phyloP scores from a whole-genome alignment of 2,888 invertebrate genomes.

The Hydropsyche betteni region DNA sequence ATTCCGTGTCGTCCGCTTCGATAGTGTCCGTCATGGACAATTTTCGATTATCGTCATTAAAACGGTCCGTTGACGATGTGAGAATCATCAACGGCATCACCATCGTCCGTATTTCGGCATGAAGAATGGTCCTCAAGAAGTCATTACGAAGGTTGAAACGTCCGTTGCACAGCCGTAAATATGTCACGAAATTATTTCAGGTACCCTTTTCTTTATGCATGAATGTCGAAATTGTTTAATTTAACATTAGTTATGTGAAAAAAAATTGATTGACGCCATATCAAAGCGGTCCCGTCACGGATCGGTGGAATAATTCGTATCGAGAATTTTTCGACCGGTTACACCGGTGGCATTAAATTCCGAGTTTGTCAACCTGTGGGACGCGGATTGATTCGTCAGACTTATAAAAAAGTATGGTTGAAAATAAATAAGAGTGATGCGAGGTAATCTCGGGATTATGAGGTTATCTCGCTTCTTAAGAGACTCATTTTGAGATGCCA shows the following conservation, averaged over 20 bases:
- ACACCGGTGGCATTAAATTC: background rate
- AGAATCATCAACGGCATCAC: background rate
- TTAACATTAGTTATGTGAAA: background rate
- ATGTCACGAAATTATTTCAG: too few species aligned
- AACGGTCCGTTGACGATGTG: slow-evolving; percentile 14
- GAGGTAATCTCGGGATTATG: slow-evolving; percentile 13
- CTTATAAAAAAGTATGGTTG: background rate
- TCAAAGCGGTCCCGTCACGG: background rate
- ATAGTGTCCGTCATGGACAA: slow-evolving; percentile 24
- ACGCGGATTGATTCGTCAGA: background rate
- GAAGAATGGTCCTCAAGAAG: too few species aligned
- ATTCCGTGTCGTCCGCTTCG: slow-evolving; percentile 12
- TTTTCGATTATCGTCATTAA: slow-evolving; percentile 24
- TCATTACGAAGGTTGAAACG: too few species aligned
- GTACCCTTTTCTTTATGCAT: background rate
- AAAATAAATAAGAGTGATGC: background rate
- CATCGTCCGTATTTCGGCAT: too few species aligned
- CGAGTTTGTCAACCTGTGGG: slow-evolving; percentile 9
- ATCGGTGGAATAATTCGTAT: background rate
- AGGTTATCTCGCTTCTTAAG: background rate
- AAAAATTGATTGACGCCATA: slow-evolving; percentile 5
- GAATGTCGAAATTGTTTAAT: background rate
- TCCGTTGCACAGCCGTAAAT: too few species aligned
- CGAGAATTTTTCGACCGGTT: background rate
- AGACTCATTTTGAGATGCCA: too few species aligned